Conservation (phyloP, 2,888 invertebrate genomes). For the Troglohyphantes excavatus region DNA sequence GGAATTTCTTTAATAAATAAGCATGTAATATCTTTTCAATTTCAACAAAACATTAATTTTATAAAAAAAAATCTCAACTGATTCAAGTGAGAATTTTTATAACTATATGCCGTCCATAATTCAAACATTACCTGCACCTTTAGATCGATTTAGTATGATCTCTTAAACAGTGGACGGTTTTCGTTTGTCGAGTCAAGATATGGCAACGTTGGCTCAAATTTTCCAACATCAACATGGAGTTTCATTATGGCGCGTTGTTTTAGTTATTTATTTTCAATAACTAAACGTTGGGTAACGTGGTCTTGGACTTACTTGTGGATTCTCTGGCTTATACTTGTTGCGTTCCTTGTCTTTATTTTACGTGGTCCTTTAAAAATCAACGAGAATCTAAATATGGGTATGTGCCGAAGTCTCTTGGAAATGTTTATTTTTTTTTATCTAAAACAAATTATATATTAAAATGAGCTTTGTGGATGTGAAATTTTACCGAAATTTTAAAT, state of each 20-base stretch:
- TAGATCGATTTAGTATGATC: neutral
- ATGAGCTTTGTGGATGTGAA: no score
- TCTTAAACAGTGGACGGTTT: neutral
- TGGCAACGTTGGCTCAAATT: slow-evolving; percentile 64
- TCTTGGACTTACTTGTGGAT: slow-evolving; percentile 79
- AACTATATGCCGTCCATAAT: no score
- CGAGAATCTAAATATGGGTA: slow-evolving; percentile 78
- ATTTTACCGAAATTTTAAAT: no score
- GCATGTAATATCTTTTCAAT: no score
- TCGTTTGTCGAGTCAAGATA: slow-evolving; percentile 6
- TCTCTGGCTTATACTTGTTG: slow-evolving; percentile 75
- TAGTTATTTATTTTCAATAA: slow-evolving; percentile 71
- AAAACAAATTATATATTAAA: no score
- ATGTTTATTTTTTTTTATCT: neutral
- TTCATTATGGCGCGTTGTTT: slow-evolving; percentile 77
- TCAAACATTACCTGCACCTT: no score
- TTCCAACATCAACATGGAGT: slow-evolving; percentile 70
- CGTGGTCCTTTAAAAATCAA: slow-evolving; percentile 74
- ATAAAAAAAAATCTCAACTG: no score
- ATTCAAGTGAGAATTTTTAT: no score
- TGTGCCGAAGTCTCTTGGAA: neutral
- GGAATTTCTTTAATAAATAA: no score
- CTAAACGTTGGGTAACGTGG: slow-evolving; percentile 75
- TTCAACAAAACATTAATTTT: no score
- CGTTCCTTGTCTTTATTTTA: slow-evolving; percentile 69